These are phyloP conservation scores for Lytechinus pictus DNA, from an alignment of 35 echinoderm and acorn worm genomes.

Conservation along the genomic window DNA sequence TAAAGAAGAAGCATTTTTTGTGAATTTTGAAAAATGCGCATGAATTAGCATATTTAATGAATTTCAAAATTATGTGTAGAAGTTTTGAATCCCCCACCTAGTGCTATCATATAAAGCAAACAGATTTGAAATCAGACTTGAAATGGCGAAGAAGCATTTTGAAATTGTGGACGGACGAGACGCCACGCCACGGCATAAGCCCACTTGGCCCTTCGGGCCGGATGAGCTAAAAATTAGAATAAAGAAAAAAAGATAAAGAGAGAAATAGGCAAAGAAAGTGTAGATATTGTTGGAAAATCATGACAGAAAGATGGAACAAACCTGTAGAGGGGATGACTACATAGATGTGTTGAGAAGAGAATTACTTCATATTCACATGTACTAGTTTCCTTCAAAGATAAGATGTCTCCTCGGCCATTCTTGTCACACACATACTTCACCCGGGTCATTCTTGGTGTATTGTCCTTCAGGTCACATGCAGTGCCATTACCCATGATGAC, in stretches of 20 bases:
- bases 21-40: too few species aligned
- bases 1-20: too few species aligned
- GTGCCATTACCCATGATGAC: slow-evolving; percentile 89
- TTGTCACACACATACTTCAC: slow-evolving; percentile 89
- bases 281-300: neutral
- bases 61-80: too few species aligned
- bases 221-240: neutral
- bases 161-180: too few species aligned
- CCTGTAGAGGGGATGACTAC: slow-evolving; percentile 88
- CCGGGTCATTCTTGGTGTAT: slow-evolving; percentile 63
- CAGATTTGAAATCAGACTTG: too few species aligned
- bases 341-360: slow-evolving; percentile 74
- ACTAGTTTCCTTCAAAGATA: slow-evolving; percentile 81
- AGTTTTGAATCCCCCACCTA: too few species aligned
- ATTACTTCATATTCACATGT: slow-evolving; percentile 95
- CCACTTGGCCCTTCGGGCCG: too few species aligned
- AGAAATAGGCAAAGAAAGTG: neutral
- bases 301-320: slow-evolving; percentile 45
- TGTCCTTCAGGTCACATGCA: slow-evolving; percentile 79
- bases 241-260: neutral
- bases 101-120: too few species aligned
- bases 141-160: too few species aligned
- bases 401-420: slow-evolving; percentile 78
- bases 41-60: too few species aligned
- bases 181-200: too few species aligned